Evolutionary conservation across 1,140 invertebrate genomes (phyloP), one percentile per base, ranked within the genome.

Genomic region (Drosophila repletoides): DNA sequence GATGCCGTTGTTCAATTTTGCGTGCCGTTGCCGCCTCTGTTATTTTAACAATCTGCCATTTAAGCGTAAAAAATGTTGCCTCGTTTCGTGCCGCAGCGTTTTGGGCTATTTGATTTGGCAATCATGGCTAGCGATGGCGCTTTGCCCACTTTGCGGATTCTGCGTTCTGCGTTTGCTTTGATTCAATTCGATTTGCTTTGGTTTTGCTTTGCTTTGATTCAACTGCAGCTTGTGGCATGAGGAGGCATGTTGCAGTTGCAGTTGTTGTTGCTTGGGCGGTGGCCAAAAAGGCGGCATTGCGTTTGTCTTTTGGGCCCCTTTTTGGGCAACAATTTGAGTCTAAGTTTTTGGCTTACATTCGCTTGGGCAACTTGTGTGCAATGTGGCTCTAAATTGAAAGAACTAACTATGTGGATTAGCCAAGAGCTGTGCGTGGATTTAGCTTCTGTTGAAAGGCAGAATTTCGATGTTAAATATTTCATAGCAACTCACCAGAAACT

Each of bases 31-130:
- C 80, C 80, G 80, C 80, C 80, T 86, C 80, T 86, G 80, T 86
- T 86, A 86, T 86, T 86, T 86, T 86, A 86, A 86, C 80, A 86
- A 86, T 86, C 80, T 86, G 80, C 80, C 80, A 86, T 86, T 86
- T 86, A 86, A 86, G 80, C 80, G 80, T 86, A 86, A 86, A 86
- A 86, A 86, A 86, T 86, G 80, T 86, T 86, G 80, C 80, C 80
- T 84, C 72, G 80, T 86, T 86, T 86, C 80, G 76, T 86, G 80
- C 81, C 80, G 80, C 74, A 77, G 70, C 72, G 80, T 86, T 86
- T 84, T 84, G 80, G 79, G 80, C 80, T 86, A 79, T 84, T 84
- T 86, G 80, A 72, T 84, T 86, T 84, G 79, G 80, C 79, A 83
- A 83, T 77, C 77, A 77, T 83, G 77, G 79, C 65, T 36, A 46